phyloP scores from a whole-genome alignment of 2,797 vertebrate species.

The Hemitrygon akajei region DNA sequence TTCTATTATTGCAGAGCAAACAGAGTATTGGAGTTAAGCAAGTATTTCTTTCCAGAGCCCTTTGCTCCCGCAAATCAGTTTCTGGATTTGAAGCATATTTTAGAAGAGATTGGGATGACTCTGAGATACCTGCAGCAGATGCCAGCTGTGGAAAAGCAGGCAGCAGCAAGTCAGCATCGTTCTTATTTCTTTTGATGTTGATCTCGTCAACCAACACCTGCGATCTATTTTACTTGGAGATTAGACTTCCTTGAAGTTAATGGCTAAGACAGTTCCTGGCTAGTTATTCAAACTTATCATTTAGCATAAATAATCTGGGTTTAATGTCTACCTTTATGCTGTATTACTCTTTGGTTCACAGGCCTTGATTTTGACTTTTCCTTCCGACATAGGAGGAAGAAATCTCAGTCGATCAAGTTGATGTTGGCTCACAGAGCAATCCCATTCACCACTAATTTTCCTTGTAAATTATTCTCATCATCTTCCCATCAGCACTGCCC shows the following conservation, averaged over 20 bases:
- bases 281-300: neutral
- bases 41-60: neutral
- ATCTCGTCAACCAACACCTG: neutral
- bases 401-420: too few relatives aligned
- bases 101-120: constrained; percentile 4
- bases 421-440: too few relatives aligned
- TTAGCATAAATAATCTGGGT: neutral
- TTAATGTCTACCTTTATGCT: neutral
- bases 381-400: too few relatives aligned
- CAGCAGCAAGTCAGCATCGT: too few relatives aligned
- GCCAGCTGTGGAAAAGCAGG: neutral
- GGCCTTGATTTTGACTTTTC: too few relatives aligned
- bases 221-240: neutral
- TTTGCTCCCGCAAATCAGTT: neutral
- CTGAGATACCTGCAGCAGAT: neutral
- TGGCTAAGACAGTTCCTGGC: neutral
- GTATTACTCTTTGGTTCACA: too few relatives aligned
- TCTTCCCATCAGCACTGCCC: too few relatives aligned
- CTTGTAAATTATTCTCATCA: too few relatives aligned
- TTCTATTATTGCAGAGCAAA: neutral
- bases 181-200: neutral
- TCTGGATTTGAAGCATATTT: too few relatives aligned
- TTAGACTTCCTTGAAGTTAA: neutral
- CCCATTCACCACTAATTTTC: too few relatives aligned
- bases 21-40: neutral